Evolutionary conservation across 2,888 invertebrate species (phyloP), one percentile per base, ranked within the genome.

Genomic region (Tipula unca): DNA sequence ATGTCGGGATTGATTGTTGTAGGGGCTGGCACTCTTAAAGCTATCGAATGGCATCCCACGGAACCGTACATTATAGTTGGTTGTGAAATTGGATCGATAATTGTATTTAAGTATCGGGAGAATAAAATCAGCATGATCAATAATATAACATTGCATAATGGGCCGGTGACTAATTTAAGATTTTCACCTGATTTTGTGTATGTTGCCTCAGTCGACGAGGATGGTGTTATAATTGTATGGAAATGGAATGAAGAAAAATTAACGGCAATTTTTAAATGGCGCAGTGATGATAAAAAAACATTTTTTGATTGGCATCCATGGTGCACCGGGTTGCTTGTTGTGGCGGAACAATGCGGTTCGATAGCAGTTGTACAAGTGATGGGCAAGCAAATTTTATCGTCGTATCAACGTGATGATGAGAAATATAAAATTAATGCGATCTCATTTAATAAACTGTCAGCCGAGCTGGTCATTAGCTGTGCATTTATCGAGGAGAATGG

Each of bases 261-360:
- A 0, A 14, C 17, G 3, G n/a, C 86, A 88, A n/a, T 85, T 85
- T 85, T 88, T 14, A 36, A 36, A 36, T 86, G 85, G 85, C 29
- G 82, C 29, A 13, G 32, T 3, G 35, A 20, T 13, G 29, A 82
- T 20, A 2, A 35, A 6, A 85, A 87, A 4, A 88, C 88, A 6
- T 87, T 89, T 32, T 89, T 91, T 25, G 91, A 91, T 85, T 92
- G 91, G 91, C 92, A 92, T 88, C 92, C 92, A 0, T 92, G 92
- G 92, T 89, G 89, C 25, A 83, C 6, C 5, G 29, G 83, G 4
- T 10, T 83, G 0, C 1, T 32, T 1, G 83, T 83, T 8, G 14
- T 83, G 10, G 32, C 35, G 8, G 32, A 83, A 29, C 17, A 20
- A 25, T 69, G 89, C 0, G 89, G 89, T 0, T 89, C 89, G 0